Base-by-base conservation (phyloP, 2,888 invertebrate species). In the Pterostichus niger region DNA sequence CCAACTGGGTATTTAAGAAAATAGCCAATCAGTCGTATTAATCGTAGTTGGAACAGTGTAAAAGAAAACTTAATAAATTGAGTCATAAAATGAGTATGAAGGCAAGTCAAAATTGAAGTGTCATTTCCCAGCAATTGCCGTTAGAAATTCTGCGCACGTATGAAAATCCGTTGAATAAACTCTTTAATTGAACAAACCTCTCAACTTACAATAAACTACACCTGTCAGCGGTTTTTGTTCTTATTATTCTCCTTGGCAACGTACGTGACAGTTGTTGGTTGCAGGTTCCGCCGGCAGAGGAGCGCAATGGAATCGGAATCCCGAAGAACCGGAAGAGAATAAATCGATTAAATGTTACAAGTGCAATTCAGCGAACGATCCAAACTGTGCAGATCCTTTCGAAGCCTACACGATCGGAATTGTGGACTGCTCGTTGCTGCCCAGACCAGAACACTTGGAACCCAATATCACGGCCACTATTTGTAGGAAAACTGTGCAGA, bases 331-430 rank as follows among this genome's bases (percentile, higher is more conserved):
- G 59, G 83, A 83, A 15, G 83, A 82, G 80, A 85, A 86, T 77
- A 87, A 87, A 84, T 87, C 94, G 84, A 93, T 96, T 84, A 91
- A 93, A 86, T 98, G 98, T 90, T 98, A 96, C 89, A 94, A 96
- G 87, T 98, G 98, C 90, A 98, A 98, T 91, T 98, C 98, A 84
- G 95, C 94, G 85, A 97, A 94, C 88, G 97, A 98, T 90, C 95
- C 96, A 49, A 93, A 97, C 86, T 98, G 98, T 87, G 97, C 95
- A 0, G 96, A 96, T 88, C 95, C 96, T 79, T 98, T 98, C 88
- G 95, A 97, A 88, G 92, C 96, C 24, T 96, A 94, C 90, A 95
- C 96, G 75, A 93, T 97, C 87, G 97, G 96, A 35, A 93, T 94
- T 86, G 94, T 96, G 33, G 96, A 97, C 89, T 98, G 98, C 90